These are phyloP conservation scores for Lethocerus indicus DNA, from an alignment of 1,140 invertebrate species.

Conservation along the genomic window DNA sequence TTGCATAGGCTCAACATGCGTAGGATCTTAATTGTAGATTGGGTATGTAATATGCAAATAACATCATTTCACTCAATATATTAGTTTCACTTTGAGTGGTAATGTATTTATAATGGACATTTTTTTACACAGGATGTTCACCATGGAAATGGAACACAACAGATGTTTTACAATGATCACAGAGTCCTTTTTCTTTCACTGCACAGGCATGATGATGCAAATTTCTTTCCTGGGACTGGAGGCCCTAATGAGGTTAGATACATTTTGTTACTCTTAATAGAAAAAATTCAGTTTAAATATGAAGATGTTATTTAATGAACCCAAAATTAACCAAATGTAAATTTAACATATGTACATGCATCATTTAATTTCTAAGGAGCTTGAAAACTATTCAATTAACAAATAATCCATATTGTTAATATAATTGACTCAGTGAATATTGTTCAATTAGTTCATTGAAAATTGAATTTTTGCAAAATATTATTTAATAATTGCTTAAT, in stretches of 20 bases:
- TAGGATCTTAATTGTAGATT: conserved; percentile 92
- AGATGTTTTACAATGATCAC: conserved; percentile 94
- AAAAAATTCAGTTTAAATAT: not conserved
- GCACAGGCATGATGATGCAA: conserved; percentile 98
- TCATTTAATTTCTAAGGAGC: not conserved
- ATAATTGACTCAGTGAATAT: too few relatives aligned
- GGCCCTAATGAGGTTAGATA: conserved; percentile 55
- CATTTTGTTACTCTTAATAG: not conserved
- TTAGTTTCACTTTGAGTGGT: too few relatives aligned
- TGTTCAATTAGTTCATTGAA: too few relatives aligned
- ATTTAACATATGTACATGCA: not conserved
- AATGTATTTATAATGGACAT: too few relatives aligned
- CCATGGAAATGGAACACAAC: conserved; percentile 98
- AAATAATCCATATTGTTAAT: too few relatives aligned
- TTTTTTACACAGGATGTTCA: conserved; percentile 71
- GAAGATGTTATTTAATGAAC: too few relatives aligned
- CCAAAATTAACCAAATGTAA: conserved; percentile 1
- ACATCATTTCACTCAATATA: too few relatives aligned
- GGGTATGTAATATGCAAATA: conserved; percentile 48
- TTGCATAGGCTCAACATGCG: conserved; percentile 69
- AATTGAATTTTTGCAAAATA: not conserved
- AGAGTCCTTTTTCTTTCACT: conserved; percentile 91
- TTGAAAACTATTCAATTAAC: too few relatives aligned
- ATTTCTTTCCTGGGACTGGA: conserved; percentile 98
- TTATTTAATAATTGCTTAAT: not conserved